Base-by-base conservation (phyloP, 2,113 vertebrate genomes). In the Sprattus sprattus region DNA sequence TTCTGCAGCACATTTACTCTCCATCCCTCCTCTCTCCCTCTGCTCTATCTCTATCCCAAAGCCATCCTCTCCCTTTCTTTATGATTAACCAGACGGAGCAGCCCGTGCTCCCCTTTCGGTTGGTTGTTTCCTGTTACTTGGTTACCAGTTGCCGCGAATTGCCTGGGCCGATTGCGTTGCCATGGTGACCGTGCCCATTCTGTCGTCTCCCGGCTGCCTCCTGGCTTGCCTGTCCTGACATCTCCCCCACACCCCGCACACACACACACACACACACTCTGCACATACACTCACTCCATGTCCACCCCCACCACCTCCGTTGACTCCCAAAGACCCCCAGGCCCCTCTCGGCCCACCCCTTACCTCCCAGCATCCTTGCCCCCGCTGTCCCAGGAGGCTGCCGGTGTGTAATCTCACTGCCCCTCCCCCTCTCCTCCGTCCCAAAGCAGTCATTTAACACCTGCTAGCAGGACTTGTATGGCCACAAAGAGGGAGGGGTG, bases 91-190 rank as follows among this genome's bases (percentile, higher is more conserved):
- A 92, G 89, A 90, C 91, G 92, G 91, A 87, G 91, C 90, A 88
- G 75, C 84, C 86, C 64, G 81, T 54, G 85, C 85, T 46, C 91
- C 91, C 92, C 89, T 86, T 88, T 90, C 91, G 90, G 90, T 92
- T 92, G 87, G 89, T 92, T 92, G 92, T 94, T 95, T 95, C 93
- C 93, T 95, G 95, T 96, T 95, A 95, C 95, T 96, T 94, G 95
- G 95, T 95, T 96, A 96, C 94, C 94, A 92, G 93, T 94, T 94
- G 92, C 95, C 92, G 91, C 84, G 89, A 93, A 94, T 92, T 92
- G 93, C 93, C 92, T 93, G 93, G 94, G 94, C 94, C 91, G 91
- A 92, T 93, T 94, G 93, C 90, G 95, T 96, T 95, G 93, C 95
- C 94, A 94, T 95, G 93, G 93, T 87, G 92, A 95, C 94, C 85